Base-by-base conservation (phyloP, 35 echinoderm and acorn worm genomes). In the Lytechinus pictus region DNA sequence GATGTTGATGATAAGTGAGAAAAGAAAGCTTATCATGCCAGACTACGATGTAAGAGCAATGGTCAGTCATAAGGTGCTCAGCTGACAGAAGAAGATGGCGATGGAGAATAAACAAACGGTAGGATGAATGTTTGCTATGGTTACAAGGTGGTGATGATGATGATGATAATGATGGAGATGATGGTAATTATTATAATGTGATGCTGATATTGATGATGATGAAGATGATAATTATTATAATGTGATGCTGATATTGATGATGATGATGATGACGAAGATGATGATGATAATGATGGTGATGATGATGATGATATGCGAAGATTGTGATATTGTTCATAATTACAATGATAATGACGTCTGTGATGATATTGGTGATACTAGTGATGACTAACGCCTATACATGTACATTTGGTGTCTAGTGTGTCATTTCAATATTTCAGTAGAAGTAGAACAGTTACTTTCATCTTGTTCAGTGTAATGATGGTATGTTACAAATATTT, bases 21-120 rank as follows among this genome's bases (percentile, higher is more conserved):
- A 97, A 54, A 98, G 96, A 94, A 99, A 98, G 98, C 97, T 99
- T 13, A 99, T 99, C 87, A 99, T 99, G 97, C 98, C 98, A 10
- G 98, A 97, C 0, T 99, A 99, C 87, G 98, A 96, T 72, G 98
- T 99, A 19, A 96, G 97, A 11, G 98, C 97, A 0, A 99, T 97
- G 5, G 98, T 99, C 16, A 97, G 98, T 10, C 95, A 95, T 14
- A 97, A 99, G 92, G 95, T 99, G 21, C 94, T 99, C 12, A 95
- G 94, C 54, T 96, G 97, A 1, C 95, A 97, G 88, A 99, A 97
- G 86, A 99, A 95, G 89, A 97, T 98, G 6, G 96, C 96, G 92
- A 28, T 99, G 96, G 98, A 99, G 57, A 99, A 97, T 66, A 95
- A 95, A 96, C 97, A 98, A 94, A 88, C 97, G 55, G 98, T 99